Evolutionary conservation across 2,113 vertebrate species (phyloP).

Genomic region (Anolis sagrei): DNA sequence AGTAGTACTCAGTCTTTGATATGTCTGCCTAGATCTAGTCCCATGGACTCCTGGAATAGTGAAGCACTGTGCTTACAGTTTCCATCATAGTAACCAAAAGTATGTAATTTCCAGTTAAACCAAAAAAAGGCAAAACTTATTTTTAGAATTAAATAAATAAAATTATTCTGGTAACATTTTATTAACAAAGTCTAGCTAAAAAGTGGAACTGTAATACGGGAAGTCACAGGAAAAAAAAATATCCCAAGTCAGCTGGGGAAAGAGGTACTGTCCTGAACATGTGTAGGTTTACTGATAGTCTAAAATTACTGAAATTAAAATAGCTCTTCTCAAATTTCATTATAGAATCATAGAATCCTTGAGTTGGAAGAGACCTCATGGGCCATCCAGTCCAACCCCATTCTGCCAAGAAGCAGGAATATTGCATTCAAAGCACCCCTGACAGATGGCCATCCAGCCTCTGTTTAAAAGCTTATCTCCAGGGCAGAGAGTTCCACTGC

Average conservation of each 20-base stretch:
- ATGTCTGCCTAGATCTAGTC: background rate
- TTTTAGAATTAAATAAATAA: background rate
- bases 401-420: too few relatives aligned
- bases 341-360: too few relatives aligned
- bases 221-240: background rate
- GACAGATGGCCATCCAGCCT: too few relatives aligned
- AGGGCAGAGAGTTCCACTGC: too few relatives aligned
- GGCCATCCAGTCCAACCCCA: too few relatives aligned
- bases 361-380: too few relatives aligned
- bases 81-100: background rate
- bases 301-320: constrained; percentile 29
- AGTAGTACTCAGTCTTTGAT: background rate
- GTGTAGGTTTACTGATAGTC: constrained; percentile 22
- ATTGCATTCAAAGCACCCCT: too few relatives aligned
- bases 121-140: background rate
- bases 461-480: too few relatives aligned
- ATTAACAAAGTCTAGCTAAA: background rate
- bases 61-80: background rate
- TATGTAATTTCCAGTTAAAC: background rate
- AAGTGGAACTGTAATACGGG: background rate
- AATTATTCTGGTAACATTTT: background rate
- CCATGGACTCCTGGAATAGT: background rate
- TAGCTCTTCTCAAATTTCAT: constrained; percentile 21
- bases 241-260: background rate
- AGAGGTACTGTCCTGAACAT: background rate